Base-by-base conservation (phyloP, 1,140 invertebrate genomes). In the Conus ventricosus region DNA sequence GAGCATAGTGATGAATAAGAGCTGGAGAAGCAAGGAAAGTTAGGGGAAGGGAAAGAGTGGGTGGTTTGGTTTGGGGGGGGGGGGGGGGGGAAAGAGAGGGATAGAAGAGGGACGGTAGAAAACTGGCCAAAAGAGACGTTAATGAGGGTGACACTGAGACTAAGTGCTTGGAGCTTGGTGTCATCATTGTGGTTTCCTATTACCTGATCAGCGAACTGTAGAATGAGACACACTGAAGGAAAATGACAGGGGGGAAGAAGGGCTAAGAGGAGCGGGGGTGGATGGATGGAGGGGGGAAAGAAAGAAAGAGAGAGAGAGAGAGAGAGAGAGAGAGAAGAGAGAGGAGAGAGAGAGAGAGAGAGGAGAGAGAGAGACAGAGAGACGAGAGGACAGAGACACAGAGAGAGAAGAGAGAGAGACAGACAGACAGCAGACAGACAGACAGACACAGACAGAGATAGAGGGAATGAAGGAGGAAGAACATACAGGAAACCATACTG, bases 291-390 rank as follows among this genome's bases (percentile, higher is more conserved):
- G 27, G 10, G 23, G 80, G 53, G 80, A 82, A 11, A 82, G 80
- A 82, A 11, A 82, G 80, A 82, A 11, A 82, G 80, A 55, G 39
- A 87, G 25, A 87, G 71, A 71, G 17, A 53, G 75, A 87, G 25
- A 75, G 71, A 53, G 63, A 55, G 25, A 87, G 63, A 55, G 63
- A 71, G 25, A 87, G 71, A 71, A 20, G 71, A 75, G 20, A 75
- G 25, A 27, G n/a, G 51, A 71, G 39, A 75, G 39, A 75, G 39
- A 75, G 75, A 87, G 39, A 75, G 75, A 51, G 39, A 75, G 75
- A 75, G 51, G 27, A 75, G 51, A 87, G 85, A 75, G 39, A 75
- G 85, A 87, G 71, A 87, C 63, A 75, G 71, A 87, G 39, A 87
- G 67, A 67, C n/a, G n/a, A n/a, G n/a, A n/a, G n/a, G 63, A 57